These are phyloP conservation scores for Lathamus discolor DNA, from an alignment of 2,113 vertebrate genomes.

Conservation along the genomic window DNA sequence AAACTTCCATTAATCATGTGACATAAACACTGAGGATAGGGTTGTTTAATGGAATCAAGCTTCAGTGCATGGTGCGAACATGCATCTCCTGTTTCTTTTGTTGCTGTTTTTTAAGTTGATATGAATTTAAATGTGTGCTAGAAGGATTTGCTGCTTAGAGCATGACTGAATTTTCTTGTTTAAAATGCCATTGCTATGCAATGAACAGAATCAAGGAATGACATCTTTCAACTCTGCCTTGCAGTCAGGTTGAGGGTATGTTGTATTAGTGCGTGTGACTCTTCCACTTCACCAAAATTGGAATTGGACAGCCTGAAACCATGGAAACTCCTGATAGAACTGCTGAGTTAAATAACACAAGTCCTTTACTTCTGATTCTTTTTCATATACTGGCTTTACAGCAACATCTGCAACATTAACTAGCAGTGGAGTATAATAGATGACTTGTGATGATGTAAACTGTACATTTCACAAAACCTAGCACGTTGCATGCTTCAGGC, in stretches of 20 bases:
- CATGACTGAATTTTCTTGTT: neutral
- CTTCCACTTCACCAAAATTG: neutral
- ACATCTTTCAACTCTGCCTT: neutral
- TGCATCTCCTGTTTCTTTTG: neutral
- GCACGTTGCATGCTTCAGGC: neutral
- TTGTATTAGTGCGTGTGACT: neutral
- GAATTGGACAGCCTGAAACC: neutral
- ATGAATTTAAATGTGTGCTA: neutral
- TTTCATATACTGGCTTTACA: neutral
- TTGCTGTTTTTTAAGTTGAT: neutral
- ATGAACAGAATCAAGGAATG: neutral
- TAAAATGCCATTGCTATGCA: slow-evolving; percentile 40
- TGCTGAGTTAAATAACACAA: neutral
- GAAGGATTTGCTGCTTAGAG: slow-evolving; percentile 21
- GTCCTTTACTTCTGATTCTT: neutral
- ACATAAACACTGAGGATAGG: neutral
- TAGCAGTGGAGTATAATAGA: neutral
- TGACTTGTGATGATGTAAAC: neutral
- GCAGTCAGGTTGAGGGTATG: neutral
- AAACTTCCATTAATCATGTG: neutral
- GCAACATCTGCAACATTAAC: neutral
- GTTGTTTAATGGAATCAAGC: neutral
- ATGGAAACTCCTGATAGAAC: neutral
- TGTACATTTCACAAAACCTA: neutral
- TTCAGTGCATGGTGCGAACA: neutral